A percentile compares a stretch with the other conserved stretches of the same genome.
Evolutionary conservation across 2,888 invertebrate species (phyloP).

Genomic region (Dusona sp.): DNA sequence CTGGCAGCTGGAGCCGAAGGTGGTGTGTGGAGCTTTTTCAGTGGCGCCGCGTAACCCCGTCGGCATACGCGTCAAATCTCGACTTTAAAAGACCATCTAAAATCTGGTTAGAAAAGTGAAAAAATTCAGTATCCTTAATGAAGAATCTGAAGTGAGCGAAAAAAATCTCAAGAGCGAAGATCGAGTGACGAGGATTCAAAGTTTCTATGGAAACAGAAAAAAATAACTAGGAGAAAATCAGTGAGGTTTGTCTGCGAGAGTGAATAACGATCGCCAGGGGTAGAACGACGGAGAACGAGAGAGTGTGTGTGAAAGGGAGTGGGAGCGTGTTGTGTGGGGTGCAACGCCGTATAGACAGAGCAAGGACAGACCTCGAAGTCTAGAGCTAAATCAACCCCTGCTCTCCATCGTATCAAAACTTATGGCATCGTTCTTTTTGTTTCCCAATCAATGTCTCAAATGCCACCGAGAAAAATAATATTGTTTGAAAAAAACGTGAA

Average conservation of each 20-base stretch:
- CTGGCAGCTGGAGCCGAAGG: slow-evolving; percentile 76
- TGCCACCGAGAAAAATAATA: neutral
- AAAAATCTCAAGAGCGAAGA: neutral
- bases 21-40: slow-evolving; percentile 71
- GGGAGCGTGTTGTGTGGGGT: slow-evolving; percentile 40
- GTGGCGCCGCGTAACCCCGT: slow-evolving; percentile 74
- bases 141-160: neutral
- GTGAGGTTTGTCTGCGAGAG: slow-evolving; percentile 50
- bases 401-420: slow-evolving; percentile 17
- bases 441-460: neutral
- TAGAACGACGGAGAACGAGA: slow-evolving; percentile 16
- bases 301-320: slow-evolving; percentile 30
- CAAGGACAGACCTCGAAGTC: slow-evolving; percentile 32
- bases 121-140: neutral
- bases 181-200: neutral
- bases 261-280: slow-evolving; percentile 67
- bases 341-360: slow-evolving; percentile 48
- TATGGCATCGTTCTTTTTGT: neutral
- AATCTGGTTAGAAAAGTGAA: neutral
- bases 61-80: slow-evolving; percentile 67
- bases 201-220: slow-evolving; percentile 1
- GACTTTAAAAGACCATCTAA: slow-evolving; percentile 23
- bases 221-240: slow-evolving; percentile 4
- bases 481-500: neutral
- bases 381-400: slow-evolving; percentile 37